A percentile compares a stretch with the other conserved stretches of the same genome.
These are phyloP conservation scores for Porites divaricata DNA, from an alignment of 92 coral and sea anemone genomes.

Conservation along the genomic window DNA sequence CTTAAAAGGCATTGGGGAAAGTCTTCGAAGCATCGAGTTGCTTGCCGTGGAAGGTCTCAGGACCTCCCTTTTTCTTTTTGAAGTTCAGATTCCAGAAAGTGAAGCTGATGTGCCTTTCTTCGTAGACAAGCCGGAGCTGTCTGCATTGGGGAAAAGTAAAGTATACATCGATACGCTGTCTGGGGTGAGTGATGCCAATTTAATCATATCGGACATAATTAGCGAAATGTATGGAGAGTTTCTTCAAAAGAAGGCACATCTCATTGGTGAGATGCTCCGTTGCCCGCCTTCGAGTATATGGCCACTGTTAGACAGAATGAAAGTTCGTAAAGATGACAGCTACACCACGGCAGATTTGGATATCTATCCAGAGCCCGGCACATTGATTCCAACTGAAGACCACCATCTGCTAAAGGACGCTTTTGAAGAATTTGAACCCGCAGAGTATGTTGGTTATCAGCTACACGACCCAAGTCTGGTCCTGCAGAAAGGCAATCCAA, in stretches of 20 bases:
- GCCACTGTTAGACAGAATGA: conserved; percentile 42
- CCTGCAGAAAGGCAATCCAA: conserved; percentile 58
- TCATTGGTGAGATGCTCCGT: conserved; percentile 53
- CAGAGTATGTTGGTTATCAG: conserved; percentile 80
- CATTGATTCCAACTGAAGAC: conserved; percentile 63
- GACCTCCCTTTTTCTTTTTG: conserved; percentile 43
- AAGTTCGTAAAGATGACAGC: conserved; percentile 60
- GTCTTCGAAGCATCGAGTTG: conserved; percentile 49
- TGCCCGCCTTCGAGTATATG: conserved; percentile 28
- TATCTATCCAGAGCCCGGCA: conserved; percentile 61
- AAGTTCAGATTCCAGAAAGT: conserved; percentile 43
- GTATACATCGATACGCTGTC: conserved; percentile 45
- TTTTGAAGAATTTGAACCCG: conserved; percentile 66
- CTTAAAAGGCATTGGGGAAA: background rate
- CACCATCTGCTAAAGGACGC: conserved; percentile 69
- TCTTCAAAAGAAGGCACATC: conserved; percentile 40
- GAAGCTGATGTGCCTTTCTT: conserved; percentile 52
- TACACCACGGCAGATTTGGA: conserved; percentile 1
- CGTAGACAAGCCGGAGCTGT: conserved; percentile 33
- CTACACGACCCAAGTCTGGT: conserved; percentile 75
- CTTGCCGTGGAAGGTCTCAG: conserved; percentile 3
- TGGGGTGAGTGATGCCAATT: background rate
- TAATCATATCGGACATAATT: background rate
- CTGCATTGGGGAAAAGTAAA: conserved; percentile 45
- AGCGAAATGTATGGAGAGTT: conserved; percentile 19